Evolutionary conservation across 2,113 vertebrate species (phyloP).

Genomic region (Lycaon pictus): DNA sequence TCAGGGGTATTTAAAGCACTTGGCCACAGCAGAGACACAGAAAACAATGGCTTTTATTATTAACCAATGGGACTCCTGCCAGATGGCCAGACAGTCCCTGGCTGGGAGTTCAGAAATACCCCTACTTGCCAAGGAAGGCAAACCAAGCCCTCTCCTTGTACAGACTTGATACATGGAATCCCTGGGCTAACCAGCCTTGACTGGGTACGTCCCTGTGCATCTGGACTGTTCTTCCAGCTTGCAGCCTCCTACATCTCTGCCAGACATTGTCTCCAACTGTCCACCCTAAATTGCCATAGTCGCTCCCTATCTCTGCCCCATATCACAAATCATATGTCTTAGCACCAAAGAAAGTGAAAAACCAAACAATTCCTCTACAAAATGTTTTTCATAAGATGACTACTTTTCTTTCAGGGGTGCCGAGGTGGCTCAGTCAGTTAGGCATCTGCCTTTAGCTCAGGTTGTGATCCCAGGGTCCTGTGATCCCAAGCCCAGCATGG

Average conservation of each 20-base stretch:
- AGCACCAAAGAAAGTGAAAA: background rate
- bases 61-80: background rate
- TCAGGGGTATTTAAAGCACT: background rate
- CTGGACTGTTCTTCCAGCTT: background rate
- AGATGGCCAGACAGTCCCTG: background rate
- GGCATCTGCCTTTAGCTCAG: too few species aligned
- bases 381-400: background rate
- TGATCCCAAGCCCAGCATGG: too few species aligned
- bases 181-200: background rate
- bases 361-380: background rate
- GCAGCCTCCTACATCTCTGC: fast-evolving
- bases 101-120: background rate
- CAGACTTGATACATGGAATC: background rate
- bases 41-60: background rate
- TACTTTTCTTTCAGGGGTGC: too few species aligned
- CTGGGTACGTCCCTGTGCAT: fast-evolving
- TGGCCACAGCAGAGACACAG: background rate
- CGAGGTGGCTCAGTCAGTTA: too few species aligned
- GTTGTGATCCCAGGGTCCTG: too few species aligned
- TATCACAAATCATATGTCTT: background rate
- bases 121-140: background rate
- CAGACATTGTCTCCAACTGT: background rate
- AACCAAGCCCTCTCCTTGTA: background rate
- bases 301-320: background rate
- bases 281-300: background rate